Evolutionary conservation across 1,140 invertebrate genomes (phyloP).

Genomic region (Diabrotica undecimpunctata): DNA sequence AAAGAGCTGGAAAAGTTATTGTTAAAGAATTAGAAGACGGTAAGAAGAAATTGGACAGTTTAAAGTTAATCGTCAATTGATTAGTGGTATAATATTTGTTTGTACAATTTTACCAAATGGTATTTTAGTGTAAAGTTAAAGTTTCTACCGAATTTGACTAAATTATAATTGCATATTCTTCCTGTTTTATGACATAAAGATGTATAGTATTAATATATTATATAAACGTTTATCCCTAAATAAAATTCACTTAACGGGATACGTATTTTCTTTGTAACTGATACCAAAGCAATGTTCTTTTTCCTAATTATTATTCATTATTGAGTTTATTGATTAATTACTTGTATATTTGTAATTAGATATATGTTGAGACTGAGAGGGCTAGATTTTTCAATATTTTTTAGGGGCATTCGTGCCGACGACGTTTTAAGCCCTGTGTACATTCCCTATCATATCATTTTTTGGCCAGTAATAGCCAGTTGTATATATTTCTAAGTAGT

Average conservation of each 20-base stretch:
- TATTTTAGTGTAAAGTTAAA: no score
- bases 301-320: constrained; percentile 41
- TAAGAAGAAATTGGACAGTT: no score
- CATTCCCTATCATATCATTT: constrained; percentile 48
- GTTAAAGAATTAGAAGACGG: no score
- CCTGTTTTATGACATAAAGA: background rate
- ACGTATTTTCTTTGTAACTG: constrained; percentile 45
- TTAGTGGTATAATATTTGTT: no score
- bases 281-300: constrained; percentile 50
- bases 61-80: no score
- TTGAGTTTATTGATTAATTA: constrained; percentile 41
- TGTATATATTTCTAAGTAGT: constrained; percentile 34
- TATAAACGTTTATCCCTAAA: background rate
- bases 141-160: no score
- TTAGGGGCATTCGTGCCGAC: constrained; percentile 17
- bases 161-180: background rate
- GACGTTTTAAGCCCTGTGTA: constrained; percentile 37
- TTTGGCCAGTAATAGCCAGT: constrained; percentile 44
- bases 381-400: constrained; percentile 21
- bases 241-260: constrained; percentile 6
- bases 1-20: no score
- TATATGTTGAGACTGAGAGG: constrained; percentile 45
- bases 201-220: constrained; percentile 13
- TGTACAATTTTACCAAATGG: no score
- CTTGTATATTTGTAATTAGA: constrained; percentile 43